Conservation (phyloP, 2,113 vertebrate species). For the Austrofundulus limnaeus region DNA sequence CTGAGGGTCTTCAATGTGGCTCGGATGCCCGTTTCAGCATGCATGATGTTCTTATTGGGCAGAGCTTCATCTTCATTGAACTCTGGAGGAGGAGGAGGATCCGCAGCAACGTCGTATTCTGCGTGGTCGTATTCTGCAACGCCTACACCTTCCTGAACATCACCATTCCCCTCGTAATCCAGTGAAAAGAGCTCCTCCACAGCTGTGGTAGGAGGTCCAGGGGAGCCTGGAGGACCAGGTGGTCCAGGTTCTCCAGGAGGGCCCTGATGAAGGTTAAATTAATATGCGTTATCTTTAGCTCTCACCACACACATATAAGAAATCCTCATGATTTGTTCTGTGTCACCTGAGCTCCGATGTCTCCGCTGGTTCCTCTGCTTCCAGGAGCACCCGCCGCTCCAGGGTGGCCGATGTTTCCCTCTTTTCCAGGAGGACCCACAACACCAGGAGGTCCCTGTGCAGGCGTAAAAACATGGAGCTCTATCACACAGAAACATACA, state of each 20-base stretch:
- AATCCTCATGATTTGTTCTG: background rate
- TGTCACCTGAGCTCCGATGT: constrained; percentile 90
- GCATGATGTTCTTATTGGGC: constrained; percentile 78
- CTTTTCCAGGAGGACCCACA: constrained; percentile 91
- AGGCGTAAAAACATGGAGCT: background rate
- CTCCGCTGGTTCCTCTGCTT: constrained; percentile 86
- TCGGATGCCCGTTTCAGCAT: constrained; percentile 85
- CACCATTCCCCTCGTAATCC: constrained; percentile 76
- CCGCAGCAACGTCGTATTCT: constrained; percentile 55
- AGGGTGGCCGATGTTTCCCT: constrained; percentile 85
- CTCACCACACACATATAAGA: background rate
- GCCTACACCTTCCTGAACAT: constrained; percentile 18
- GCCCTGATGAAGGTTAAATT: constrained; percentile 69
- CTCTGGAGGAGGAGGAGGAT: constrained; percentile 82
- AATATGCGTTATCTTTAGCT: background rate
- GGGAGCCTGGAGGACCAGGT: constrained; percentile 88
- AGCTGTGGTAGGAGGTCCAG: constrained; percentile 87
- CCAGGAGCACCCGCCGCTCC: constrained; percentile 92
- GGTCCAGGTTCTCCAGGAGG: constrained; percentile 90
- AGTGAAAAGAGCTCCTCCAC: constrained; percentile 86
- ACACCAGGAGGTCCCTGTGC: constrained; percentile 91
- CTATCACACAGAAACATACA: background rate
- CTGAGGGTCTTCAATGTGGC: constrained; percentile 90
- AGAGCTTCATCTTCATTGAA: constrained; percentile 90
- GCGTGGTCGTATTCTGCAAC: constrained; percentile 32